These are phyloP conservation scores for Rhinolophus ferrumequinum DNA, from an alignment of 2,113 vertebrate genomes.

Conservation along the genomic window DNA sequence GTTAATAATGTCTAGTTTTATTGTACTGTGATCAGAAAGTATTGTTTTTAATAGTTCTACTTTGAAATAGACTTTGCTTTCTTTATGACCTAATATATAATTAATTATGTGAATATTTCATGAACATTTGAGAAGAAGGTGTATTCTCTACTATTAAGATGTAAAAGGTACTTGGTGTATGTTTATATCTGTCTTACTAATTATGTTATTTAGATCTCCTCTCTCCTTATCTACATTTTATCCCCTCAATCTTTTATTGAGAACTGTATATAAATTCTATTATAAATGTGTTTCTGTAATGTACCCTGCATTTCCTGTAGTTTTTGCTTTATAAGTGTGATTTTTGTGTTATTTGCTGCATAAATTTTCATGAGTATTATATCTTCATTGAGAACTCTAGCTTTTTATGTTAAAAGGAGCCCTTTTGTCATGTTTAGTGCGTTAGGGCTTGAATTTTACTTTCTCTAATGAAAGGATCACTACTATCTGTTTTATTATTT, in stretches of 20 bases:
- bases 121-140: neutral
- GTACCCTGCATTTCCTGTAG: neutral
- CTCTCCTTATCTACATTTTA: neutral
- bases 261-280: neutral
- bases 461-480: neutral
- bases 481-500: neutral
- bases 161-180: too few species aligned
- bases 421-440: too few species aligned
- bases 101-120: neutral
- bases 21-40: neutral
- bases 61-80: neutral
- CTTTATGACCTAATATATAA: neutral
- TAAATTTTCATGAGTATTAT: neutral
- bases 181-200: neutral
- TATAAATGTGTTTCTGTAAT: neutral
- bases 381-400: neutral
- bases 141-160: accelerated
- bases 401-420: neutral
- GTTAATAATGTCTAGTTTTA: neutral
- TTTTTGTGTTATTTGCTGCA: neutral
- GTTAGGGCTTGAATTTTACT: neutral
- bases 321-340: neutral
- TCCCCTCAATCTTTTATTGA: neutral
- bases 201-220: neutral
- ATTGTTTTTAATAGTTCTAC: neutral